These are phyloP conservation scores for Corythornis madagascariensis DNA, from an alignment of 2,113 vertebrate genomes.

Conservation along the genomic window DNA sequence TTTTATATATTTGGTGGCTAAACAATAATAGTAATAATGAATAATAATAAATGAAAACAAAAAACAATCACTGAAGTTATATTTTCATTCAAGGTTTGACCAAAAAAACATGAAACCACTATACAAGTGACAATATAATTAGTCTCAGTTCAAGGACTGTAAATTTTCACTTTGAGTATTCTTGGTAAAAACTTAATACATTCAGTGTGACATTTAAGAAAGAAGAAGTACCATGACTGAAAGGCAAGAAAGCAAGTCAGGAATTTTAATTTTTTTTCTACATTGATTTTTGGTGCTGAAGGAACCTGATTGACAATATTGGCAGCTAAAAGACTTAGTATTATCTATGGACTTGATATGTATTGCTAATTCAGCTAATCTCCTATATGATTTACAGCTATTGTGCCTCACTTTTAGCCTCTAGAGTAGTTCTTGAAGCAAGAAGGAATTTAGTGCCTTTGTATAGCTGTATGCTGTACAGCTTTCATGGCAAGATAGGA, in stretches of 20 bases:
- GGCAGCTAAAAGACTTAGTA: neutral
- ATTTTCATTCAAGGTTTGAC: neutral
- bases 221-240: neutral
- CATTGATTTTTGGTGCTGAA: neutral
- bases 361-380: neutral
- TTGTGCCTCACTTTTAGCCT: neutral
- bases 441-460: neutral
- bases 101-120: neutral
- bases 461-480: too few species aligned
- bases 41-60: too few species aligned
- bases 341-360: neutral
- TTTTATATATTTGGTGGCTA: conserved; percentile 32
- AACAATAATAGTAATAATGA: too few species aligned
- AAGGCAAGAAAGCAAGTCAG: neutral
- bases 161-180: neutral
- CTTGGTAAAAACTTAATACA: neutral
- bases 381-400: neutral
- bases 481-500: neutral
- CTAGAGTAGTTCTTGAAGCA: neutral
- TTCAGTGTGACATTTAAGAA: conserved; percentile 3
- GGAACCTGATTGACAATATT: neutral
- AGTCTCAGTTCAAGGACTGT: neutral
- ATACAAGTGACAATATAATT: neutral
- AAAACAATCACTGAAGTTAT: neutral
- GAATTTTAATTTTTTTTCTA: neutral